phyloP scores from a whole-genome alignment of 2,113 vertebrate species.

The Gymnorhina tibicen region DNA sequence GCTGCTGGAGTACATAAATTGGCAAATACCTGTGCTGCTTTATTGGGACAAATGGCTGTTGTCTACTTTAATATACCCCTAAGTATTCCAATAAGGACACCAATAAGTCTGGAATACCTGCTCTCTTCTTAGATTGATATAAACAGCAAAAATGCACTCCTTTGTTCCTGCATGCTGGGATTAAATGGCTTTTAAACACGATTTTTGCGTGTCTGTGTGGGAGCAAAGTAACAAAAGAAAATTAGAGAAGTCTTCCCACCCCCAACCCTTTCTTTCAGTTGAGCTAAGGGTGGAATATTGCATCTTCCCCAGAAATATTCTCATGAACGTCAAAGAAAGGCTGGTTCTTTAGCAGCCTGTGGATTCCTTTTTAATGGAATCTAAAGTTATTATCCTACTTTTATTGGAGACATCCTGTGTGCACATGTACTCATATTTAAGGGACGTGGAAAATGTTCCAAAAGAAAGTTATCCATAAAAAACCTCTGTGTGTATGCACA shows the following conservation, averaged over 20 bases:
- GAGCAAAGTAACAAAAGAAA: neutral
- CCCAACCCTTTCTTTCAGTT: neutral
- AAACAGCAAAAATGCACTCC: neutral
- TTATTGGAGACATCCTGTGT: neutral
- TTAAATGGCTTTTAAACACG: neutral
- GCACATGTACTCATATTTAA: neutral
- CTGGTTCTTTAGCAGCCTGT: neutral
- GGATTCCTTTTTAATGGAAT: neutral
- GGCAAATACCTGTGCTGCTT: neutral
- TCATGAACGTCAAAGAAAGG: neutral
- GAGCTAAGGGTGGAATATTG: neutral
- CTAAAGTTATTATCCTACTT: neutral
- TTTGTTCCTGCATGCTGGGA: neutral
- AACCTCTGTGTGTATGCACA: neutral
- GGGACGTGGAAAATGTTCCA: neutral
- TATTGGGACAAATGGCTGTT: neutral
- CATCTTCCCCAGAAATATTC: neutral
- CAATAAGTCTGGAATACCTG: neutral
- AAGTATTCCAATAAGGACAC: neutral
- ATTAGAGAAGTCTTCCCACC: neutral
- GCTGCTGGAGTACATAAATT: neutral
- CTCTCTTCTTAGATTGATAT: neutral
- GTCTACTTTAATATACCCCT: neutral
- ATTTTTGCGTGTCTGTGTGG: neutral
- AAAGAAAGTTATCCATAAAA: neutral